phyloP scores from a whole-genome alignment of 2,113 vertebrate species.

The Prionailurus bengalensis region DNA sequence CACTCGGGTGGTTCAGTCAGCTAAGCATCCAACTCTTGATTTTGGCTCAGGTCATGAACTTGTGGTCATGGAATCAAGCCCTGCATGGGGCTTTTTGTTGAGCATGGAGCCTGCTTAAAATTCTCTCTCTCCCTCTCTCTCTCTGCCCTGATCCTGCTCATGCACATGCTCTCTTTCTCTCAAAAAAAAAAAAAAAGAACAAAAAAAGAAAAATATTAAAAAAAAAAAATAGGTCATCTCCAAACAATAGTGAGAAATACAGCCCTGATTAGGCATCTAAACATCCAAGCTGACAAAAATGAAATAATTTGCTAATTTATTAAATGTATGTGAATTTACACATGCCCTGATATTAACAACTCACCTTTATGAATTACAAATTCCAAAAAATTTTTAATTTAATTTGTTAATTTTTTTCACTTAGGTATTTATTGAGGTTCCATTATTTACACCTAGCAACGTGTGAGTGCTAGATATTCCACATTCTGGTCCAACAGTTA shows the following conservation, averaged over 20 bases:
- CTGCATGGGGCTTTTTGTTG: too few species aligned
- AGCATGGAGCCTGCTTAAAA: too few species aligned
- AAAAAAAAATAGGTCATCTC: not conserved
- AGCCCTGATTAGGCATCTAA: not conserved
- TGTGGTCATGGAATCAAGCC: too few species aligned
- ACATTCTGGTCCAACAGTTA: not conserved
- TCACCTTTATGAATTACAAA: not conserved
- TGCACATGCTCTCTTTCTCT: too few species aligned
- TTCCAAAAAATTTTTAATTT: not conserved
- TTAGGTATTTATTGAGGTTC: not conserved
- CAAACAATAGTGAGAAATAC: not conserved
- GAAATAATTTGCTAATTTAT: not conserved
- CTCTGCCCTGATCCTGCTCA: too few species aligned
- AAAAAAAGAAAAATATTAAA: too few species aligned
- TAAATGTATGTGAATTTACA: not conserved
- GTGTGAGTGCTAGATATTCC: not conserved
- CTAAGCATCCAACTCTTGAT: too few species aligned
- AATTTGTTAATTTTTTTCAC: not conserved
- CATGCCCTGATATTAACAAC: not conserved
- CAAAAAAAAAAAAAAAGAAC: too few species aligned
- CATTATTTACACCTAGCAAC: not conserved
- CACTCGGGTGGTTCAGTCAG: too few species aligned
- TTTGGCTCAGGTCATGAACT: too few species aligned
- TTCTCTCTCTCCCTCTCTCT: too few species aligned
- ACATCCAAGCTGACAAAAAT: not conserved